Evolutionary conservation across 1,140 invertebrate genomes (phyloP).

Genomic region (Lamellibrachia luymesi): DNA sequence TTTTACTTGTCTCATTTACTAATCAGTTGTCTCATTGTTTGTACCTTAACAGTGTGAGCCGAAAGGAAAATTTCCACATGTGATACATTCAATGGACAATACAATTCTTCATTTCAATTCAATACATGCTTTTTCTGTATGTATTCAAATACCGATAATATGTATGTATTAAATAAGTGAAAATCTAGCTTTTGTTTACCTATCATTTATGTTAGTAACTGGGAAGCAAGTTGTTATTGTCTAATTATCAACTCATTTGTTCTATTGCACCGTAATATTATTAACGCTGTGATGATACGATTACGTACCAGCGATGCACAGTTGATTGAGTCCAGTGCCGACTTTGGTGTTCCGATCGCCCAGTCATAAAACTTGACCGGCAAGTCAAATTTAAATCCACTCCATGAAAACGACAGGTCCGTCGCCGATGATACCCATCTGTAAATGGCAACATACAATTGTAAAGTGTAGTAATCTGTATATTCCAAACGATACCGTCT

Average conservation of each 20-base stretch:
- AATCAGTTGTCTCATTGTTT: too few species aligned
- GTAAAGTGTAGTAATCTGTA: background rate
- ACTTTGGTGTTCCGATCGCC: constrained; percentile 20
- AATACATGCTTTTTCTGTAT: too few species aligned
- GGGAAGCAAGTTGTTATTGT: background rate
- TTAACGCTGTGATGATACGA: background rate
- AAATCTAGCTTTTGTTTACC: too few species aligned
- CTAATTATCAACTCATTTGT: background rate
- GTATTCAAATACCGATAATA: too few species aligned
- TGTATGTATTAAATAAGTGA: too few species aligned
- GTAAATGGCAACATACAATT: background rate
- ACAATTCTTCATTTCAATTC: too few species aligned
- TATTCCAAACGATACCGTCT: background rate
- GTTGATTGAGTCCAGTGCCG: constrained; percentile 32
- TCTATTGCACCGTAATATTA: background rate
- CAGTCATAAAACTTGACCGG: background rate
- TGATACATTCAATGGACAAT: too few species aligned
- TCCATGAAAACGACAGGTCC: constrained; percentile 11
- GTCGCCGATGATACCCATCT: constrained; percentile 19
- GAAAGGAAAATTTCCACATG: too few species aligned
- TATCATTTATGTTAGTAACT: too few species aligned
- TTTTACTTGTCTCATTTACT: too few species aligned
- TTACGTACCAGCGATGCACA: constrained; percentile 39
- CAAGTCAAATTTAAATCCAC: constrained; percentile 18
- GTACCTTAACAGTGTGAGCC: too few species aligned